These are phyloP conservation scores for Hydrophis major DNA, from an alignment of 2,797 vertebrate species.

Conservation along the genomic window DNA sequence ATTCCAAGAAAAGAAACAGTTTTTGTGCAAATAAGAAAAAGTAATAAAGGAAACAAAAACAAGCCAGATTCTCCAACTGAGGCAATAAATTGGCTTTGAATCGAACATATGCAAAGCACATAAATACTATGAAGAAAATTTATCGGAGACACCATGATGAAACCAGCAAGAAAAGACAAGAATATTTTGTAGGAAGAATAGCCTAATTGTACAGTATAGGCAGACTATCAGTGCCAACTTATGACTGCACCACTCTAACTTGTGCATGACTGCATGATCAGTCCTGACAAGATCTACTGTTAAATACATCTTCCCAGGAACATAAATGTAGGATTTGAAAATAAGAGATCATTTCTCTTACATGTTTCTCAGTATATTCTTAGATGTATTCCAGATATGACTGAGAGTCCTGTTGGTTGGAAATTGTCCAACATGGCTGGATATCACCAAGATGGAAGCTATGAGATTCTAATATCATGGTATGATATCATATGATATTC, in stretches of 20 bases:
- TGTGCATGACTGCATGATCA: neutral
- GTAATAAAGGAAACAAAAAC: neutral
- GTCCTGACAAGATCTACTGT: neutral
- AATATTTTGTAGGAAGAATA: neutral
- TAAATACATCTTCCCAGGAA: neutral
- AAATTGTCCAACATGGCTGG: neutral
- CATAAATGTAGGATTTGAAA: neutral
- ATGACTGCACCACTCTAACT: neutral
- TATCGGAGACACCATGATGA: neutral
- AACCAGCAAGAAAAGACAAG: neutral
- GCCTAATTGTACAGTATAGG: neutral
- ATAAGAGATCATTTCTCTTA: neutral
- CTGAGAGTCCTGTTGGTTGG: neutral
- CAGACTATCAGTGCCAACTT: neutral
- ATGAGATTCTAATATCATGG: conserved; percentile 45
- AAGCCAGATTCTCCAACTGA: neutral
- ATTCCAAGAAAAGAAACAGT: neutral
- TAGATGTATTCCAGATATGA: neutral
- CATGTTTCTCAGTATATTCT: neutral
- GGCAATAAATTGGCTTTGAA: neutral
- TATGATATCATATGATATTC: conserved; percentile 20
- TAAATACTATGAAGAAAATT: neutral
- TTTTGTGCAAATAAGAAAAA: neutral
- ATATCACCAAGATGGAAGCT: neutral
- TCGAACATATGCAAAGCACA: neutral